Conservation (phyloP, 1,140 invertebrate species). For the Solenopsis fugax region DNA sequence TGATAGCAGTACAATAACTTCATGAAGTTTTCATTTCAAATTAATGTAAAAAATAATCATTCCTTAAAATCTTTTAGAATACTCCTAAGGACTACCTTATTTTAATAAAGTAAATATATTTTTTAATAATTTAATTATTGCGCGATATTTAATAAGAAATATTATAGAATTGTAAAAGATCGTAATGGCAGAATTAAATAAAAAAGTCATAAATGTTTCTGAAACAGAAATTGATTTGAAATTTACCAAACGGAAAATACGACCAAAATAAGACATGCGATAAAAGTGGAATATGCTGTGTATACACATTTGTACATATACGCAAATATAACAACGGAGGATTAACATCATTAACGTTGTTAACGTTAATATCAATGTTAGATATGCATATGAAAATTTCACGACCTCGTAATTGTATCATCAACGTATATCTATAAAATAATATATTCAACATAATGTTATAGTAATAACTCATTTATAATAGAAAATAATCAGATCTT, state of each 20-base stretch:
- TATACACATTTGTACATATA: conserved; percentile 27
- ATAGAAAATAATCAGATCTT: conserved; percentile 70
- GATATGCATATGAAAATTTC: conserved; percentile 26
- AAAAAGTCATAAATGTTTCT: background rate
- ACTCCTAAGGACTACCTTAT: no score
- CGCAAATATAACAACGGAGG: background rate
- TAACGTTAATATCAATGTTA: conserved; percentile 7
- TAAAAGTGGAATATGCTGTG: conserved; percentile 21
- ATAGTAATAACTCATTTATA: conserved; percentile 68
- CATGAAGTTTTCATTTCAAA: no score
- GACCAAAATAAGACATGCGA: background rate
- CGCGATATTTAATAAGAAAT: background rate
- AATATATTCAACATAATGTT: conserved; percentile 74
- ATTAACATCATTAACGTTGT: background rate
- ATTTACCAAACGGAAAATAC: background rate
- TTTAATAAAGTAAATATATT: background rate
- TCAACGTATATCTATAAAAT: conserved; percentile 64
- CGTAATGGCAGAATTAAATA: background rate
- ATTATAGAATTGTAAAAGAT: background rate
- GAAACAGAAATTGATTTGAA: background rate
- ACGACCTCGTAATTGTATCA: conserved; percentile 14
- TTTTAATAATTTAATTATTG: background rate
- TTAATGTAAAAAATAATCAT: no score
- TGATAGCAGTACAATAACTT: no score
- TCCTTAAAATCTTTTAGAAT: no score